Conservation (phyloP, 2,113 vertebrate species). For the Melanerpes formicivorus region DNA sequence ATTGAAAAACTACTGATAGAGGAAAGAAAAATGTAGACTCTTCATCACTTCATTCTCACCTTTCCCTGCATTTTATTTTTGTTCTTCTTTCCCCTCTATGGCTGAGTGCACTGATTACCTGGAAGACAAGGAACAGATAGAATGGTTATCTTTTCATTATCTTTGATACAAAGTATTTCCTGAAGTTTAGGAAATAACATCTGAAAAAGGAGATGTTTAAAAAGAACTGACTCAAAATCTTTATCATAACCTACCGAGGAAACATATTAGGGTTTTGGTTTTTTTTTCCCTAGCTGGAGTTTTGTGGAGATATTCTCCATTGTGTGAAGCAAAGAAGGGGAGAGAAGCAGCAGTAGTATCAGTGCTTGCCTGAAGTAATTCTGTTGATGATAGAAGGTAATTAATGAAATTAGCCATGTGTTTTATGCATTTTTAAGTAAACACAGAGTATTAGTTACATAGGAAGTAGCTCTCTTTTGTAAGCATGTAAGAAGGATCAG, state of each 20-base stretch:
- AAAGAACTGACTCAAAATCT: background rate
- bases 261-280: background rate
- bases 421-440: conserved; percentile 32
- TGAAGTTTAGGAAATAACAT: background rate
- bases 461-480: background rate
- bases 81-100: background rate
- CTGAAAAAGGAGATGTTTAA: background rate
- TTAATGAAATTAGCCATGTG: conserved; percentile 1
- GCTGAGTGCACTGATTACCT: background rate
- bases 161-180: background rate
- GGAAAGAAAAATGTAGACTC: background rate
- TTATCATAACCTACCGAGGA: background rate
- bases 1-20: background rate
- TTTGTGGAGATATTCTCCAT: background rate
- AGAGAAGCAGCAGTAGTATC: background rate
- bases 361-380: background rate
- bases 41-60: background rate
- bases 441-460: background rate
- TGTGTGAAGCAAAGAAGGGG: background rate
- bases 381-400: background rate
- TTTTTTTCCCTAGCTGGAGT: background rate
- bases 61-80: background rate
- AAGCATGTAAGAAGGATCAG: background rate
- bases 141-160: background rate
- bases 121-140: background rate